A percentile compares a stretch with the other conserved stretches of the same genome.
These are phyloP conservation scores for Ptilorrhoa leucosticta DNA, from an alignment of 2,113 vertebrate species.

Conservation along the genomic window DNA sequence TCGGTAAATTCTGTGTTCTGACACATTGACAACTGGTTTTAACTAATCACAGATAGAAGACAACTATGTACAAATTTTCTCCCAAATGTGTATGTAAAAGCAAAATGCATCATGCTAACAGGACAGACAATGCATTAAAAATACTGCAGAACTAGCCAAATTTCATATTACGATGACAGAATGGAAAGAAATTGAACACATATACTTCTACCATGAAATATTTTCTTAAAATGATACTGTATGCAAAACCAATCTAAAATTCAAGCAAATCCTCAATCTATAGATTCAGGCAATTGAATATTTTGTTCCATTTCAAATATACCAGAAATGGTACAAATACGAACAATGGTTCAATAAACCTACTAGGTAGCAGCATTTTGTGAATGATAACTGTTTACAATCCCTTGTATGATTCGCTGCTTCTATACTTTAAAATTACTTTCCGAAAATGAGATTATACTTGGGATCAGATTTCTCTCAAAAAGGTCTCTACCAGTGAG, in stretches of 20 bases:
- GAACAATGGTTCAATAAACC: not conserved
- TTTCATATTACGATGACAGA: not conserved
- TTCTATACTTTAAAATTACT: not conserved
- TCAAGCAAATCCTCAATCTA: not conserved
- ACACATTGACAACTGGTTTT: not conserved
- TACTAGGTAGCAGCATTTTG: not conserved
- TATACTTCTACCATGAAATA: not conserved
- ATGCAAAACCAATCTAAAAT: not conserved
- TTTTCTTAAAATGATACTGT: not conserved
- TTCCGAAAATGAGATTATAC: not conserved
- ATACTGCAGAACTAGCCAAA: not conserved
- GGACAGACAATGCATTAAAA: not conserved
- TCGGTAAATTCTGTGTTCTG: not conserved
- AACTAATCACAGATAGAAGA: not conserved
- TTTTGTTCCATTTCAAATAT: not conserved
- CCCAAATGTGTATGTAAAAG: not conserved
- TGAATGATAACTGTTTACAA: not conserved
- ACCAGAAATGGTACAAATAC: not conserved
- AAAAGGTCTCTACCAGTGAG: not conserved
- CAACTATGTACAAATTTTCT: not conserved
- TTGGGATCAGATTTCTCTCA: not conserved
- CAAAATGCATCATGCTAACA: not conserved
- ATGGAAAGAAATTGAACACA: not conserved
- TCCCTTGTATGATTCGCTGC: not conserved
- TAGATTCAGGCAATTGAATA: not conserved